phyloP scores from a whole-genome alignment of 1,140 invertebrate genomes.

The Rhysida immarginata region DNA sequence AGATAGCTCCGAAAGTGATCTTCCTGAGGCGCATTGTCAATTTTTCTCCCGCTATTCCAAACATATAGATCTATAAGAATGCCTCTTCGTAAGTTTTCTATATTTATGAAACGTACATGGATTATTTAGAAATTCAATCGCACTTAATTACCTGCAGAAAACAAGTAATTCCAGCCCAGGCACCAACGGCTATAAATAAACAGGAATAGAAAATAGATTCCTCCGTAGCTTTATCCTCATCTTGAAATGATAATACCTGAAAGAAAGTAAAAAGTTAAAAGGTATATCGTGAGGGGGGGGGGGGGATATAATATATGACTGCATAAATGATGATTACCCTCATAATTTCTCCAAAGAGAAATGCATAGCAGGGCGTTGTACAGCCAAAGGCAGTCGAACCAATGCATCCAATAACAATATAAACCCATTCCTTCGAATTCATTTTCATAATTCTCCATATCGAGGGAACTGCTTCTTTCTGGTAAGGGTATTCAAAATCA shows the following conservation, averaged over 20 bases:
- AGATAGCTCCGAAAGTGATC: constrained; percentile 50
- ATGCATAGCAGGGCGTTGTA: constrained; percentile 59
- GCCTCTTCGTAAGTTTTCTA: too few relatives aligned
- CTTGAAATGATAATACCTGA: constrained; percentile 26
- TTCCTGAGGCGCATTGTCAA: constrained; percentile 49
- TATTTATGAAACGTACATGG: too few relatives aligned
- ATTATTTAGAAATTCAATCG: constrained; percentile 6
- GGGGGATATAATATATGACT: too few relatives aligned
- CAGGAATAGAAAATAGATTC: neutral
- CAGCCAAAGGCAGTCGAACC: constrained; percentile 53
- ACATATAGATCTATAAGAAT: constrained; percentile 40
- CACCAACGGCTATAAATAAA: neutral
- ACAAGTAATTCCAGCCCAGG: neutral
- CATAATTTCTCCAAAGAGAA: constrained; percentile 70
- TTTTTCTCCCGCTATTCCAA: constrained; percentile 52
- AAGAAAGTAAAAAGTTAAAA: constrained; percentile 10
- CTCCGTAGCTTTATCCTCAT: neutral
- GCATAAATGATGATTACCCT: constrained; percentile 47
- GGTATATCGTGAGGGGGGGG: neutral
- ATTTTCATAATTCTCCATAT: constrained; percentile 43
- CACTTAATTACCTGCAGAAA: neutral
- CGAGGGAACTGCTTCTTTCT: neutral
- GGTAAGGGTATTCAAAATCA: too few relatives aligned
- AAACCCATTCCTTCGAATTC: constrained; percentile 60
- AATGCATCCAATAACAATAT: constrained; percentile 51